Evolutionary conservation across 1,140 invertebrate species (phyloP).

Genomic region (Lordiphosa collinella): DNA sequence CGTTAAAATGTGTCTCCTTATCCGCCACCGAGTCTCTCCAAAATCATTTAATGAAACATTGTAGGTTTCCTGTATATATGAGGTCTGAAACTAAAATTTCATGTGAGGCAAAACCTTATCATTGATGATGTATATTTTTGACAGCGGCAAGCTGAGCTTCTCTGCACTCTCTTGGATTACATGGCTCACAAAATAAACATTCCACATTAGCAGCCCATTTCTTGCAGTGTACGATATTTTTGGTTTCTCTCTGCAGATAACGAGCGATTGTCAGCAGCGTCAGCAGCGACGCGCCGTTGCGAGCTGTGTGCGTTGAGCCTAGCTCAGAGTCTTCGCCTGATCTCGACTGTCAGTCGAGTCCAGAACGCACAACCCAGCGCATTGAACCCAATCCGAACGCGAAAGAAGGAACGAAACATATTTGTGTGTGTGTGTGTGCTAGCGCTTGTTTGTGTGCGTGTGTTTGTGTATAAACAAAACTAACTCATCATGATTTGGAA

Average conservation of each 20-base stretch:
- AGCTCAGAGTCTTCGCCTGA: conserved; percentile 28
- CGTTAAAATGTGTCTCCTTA: too few relatives aligned
- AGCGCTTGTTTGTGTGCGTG: conserved; percentile 10
- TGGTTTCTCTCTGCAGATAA: conserved; percentile 34
- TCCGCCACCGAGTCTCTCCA: too few relatives aligned
- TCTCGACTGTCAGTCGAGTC: conserved; percentile 42
- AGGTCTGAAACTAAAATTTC: too few relatives aligned
- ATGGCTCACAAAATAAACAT: too few relatives aligned
- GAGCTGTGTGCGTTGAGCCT: conserved; percentile 26
- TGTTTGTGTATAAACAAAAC: conserved; percentile 14
- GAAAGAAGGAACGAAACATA: not conserved
- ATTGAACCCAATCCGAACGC: conserved; percentile 17
- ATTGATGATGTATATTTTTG: too few relatives aligned
- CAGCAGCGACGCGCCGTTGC: conserved; percentile 13
- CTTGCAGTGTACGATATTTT: conserved; percentile 28
- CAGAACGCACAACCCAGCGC: conserved; percentile 49
- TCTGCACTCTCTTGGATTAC: too few relatives aligned
- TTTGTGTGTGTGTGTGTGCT: not conserved
- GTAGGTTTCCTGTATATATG: too few relatives aligned
- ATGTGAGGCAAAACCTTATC: too few relatives aligned
- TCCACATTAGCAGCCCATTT: too few relatives aligned
- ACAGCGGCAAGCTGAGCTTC: too few relatives aligned
- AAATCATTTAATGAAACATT: too few relatives aligned
- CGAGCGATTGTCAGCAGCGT: conserved; percentile 41
- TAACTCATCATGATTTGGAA: conserved; percentile 6